Percentiles rank a stretch among this genome's conserved stretches.
Evolutionary conservation across 2,797 vertebrate species (phyloP).

Genomic region (Pangasius djambal): DNA sequence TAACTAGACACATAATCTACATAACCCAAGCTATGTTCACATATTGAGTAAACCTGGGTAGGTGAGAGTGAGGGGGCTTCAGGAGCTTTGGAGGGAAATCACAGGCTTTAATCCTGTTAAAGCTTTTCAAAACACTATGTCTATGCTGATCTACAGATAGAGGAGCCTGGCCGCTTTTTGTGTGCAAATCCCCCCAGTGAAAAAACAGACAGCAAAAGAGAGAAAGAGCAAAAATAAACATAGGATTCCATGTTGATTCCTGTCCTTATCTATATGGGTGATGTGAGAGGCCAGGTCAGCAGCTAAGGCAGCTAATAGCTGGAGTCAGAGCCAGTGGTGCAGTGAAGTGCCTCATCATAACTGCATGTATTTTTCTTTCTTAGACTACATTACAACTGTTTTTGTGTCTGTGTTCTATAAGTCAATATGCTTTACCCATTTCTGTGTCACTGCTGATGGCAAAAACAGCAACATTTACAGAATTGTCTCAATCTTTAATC

Average conservation of each 20-base stretch:
- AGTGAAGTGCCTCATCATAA: background rate
- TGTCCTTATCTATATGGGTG: background rate
- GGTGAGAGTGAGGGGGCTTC: background rate
- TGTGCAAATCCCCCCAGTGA: conserved; percentile 56
- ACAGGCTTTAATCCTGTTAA: conserved; percentile 68
- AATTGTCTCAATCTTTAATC: background rate
- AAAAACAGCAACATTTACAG: background rate
- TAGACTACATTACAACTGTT: background rate
- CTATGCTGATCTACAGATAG: background rate
- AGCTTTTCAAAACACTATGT: conserved; percentile 66
- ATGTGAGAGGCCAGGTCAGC: conserved; percentile 19
- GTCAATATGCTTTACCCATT: background rate
- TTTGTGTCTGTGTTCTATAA: background rate
- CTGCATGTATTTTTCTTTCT: background rate
- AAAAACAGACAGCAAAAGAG: conserved; percentile 68
- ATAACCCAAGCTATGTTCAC: background rate
- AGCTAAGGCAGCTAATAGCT: background rate
- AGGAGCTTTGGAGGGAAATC: background rate
- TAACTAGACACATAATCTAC: background rate
- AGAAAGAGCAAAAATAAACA: conserved; percentile 19
- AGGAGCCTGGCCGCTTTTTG: background rate
- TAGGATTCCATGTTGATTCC: background rate
- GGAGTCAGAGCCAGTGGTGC: background rate
- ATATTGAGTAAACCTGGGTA: background rate
- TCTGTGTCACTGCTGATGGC: background rate